A percentile compares a stretch with the other conserved stretches of the same genome.
These are phyloP conservation scores for western clawed frog (Xenopus tropicalis) DNA, from an alignment of 2,113 vertebrate species.

Conservation along the genomic window DNA sequence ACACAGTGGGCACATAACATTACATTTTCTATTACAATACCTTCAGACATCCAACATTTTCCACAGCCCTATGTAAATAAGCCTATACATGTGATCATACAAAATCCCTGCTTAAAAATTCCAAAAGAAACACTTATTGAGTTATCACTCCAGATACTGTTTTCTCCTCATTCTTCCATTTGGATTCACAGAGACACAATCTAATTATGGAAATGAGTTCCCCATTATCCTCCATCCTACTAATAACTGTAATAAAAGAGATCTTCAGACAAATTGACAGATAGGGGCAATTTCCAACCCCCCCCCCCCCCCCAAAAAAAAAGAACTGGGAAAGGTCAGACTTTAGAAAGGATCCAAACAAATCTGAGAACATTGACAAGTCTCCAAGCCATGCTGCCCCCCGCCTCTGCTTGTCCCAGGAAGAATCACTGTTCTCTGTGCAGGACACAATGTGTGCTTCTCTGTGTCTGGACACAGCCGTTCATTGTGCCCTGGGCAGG, in stretches of 20 bases:
- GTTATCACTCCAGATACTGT: slow-evolving; percentile 15
- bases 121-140: neutral
- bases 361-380: slow-evolving; percentile 39
- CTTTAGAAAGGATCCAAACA: slow-evolving; percentile 43
- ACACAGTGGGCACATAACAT: no score
- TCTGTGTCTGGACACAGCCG: slow-evolving; percentile 38
- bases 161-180: neutral
- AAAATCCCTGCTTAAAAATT: neutral
- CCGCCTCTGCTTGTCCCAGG: slow-evolving; percentile 30
- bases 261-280: slow-evolving; percentile 19
- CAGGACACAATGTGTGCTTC: slow-evolving; percentile 41
- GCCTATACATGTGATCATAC: neutral
- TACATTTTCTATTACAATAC: no score
- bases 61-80: neutral
- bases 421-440: slow-evolving; percentile 41
- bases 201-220: slow-evolving; percentile 37
- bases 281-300: slow-evolving; percentile 29
- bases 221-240: slow-evolving; percentile 1
- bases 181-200: slow-evolving; percentile 23
- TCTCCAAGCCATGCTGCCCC: slow-evolving; percentile 38
- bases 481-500: slow-evolving; percentile 36
- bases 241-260: slow-evolving; percentile 33
- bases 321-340: slow-evolving; percentile 42
- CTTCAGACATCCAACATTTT: no score
- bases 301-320: slow-evolving; percentile 16